Conservation (phyloP, 2,888 invertebrate genomes). For the Platycnemis pennipes region DNA sequence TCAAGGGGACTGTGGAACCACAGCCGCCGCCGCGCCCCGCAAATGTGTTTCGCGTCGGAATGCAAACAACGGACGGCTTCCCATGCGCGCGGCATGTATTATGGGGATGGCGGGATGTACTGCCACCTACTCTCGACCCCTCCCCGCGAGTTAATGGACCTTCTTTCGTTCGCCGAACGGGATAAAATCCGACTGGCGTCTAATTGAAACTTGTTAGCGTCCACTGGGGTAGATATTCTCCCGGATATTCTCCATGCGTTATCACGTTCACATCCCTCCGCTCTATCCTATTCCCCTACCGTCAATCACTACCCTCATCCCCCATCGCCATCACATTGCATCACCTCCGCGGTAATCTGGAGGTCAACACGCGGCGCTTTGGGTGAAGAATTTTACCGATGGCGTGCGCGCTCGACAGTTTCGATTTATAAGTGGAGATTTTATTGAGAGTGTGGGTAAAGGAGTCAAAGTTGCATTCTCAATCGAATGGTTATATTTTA, state of each 20-base stretch:
- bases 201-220: slow-evolving; percentile 31
- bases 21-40: neutral
- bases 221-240: neutral
- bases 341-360: neutral
- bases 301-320: neutral
- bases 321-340: neutral
- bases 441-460: neutral
- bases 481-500: no score
- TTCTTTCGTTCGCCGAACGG: neutral
- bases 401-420: neutral
- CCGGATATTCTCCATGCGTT: neutral
- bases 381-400: neutral
- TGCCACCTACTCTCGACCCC: neutral
- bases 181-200: neutral
- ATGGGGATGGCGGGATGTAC: neutral
- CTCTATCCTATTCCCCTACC: neutral
- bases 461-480: no score
- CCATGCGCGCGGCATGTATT: neutral
- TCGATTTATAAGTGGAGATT: neutral
- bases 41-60: slow-evolving; percentile 27
- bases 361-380: neutral
- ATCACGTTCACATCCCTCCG: neutral
- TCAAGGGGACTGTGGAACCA: neutral
- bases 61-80: slow-evolving; percentile 6
- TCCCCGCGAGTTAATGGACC: slow-evolving; percentile 23